Conservation (phyloP, 1,140 invertebrate species). For the Neodiprion lecontei region DNA sequence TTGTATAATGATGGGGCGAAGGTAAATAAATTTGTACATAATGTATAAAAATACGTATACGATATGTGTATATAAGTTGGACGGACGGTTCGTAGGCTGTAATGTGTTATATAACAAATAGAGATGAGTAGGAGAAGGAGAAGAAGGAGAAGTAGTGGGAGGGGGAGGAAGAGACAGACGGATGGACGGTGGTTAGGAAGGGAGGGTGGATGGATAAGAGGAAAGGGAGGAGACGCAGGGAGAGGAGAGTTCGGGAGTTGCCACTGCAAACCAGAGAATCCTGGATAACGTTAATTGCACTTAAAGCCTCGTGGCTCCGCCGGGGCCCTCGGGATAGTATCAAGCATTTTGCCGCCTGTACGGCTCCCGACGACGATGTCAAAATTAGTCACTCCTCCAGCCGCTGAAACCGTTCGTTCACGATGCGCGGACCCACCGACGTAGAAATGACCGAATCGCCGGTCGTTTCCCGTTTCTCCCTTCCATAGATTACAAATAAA, state of each 20-base stretch:
- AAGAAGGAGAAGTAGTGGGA: background rate
- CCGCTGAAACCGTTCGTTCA: background rate
- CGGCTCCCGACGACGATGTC: background rate
- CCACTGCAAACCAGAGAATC: conserved; percentile 4
- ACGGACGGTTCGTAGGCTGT: no score
- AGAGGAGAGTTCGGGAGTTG: background rate
- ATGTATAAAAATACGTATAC: no score
- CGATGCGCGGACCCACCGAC: background rate
- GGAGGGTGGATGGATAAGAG: background rate
- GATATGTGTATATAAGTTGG: no score
- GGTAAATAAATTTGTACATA: background rate
- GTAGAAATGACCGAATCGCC: background rate
- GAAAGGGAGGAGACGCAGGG: background rate
- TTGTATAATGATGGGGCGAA: background rate
- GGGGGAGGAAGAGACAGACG: background rate
- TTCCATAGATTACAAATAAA: no score
- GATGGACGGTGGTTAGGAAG: background rate
- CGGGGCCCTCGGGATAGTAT: background rate
- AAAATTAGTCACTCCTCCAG: background rate
- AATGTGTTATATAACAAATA: no score
- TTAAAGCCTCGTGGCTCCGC: background rate
- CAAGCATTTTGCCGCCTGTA: background rate
- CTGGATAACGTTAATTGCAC: conserved; percentile 7
- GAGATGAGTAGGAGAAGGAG: background rate
- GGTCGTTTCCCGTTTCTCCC: no score